These are phyloP conservation scores for Ectropis crepuscularia DNA, from an alignment of 2,888 invertebrate genomes.

Conservation along the genomic window DNA sequence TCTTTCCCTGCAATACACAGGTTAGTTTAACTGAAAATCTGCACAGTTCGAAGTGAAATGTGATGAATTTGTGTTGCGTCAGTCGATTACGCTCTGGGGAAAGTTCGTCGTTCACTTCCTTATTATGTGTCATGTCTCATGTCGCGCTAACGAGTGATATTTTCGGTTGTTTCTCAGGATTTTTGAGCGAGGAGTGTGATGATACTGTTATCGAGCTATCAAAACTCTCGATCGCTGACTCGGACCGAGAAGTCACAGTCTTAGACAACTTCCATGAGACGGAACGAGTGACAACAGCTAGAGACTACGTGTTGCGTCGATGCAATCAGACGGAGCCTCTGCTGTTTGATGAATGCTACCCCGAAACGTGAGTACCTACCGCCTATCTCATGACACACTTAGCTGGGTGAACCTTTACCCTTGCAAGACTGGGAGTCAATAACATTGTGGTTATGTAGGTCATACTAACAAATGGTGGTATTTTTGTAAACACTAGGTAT, in stretches of 20 bases:
- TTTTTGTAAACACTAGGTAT: slow-evolving; percentile 43
- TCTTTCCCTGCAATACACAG: slow-evolving; percentile 84
- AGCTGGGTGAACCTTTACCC: slow-evolving; percentile 10
- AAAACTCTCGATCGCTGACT: slow-evolving; percentile 80
- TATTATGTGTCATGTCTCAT: slow-evolving; percentile 71
- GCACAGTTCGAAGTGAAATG: slow-evolving; percentile 29
- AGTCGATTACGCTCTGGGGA: slow-evolving; percentile 69
- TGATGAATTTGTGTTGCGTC: slow-evolving; percentile 50
- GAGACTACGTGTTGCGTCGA: slow-evolving; percentile 85
- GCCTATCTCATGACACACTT: background rate
- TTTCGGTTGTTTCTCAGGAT: slow-evolving; percentile 67
- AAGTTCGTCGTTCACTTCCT: slow-evolving; percentile 79
- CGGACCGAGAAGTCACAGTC: slow-evolving; percentile 73
- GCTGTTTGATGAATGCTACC: slow-evolving; percentile 87
- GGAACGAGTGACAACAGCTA: slow-evolving; percentile 67
- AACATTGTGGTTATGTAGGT: slow-evolving; percentile 53
- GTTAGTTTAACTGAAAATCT: slow-evolving; percentile 56
- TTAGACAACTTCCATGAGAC: slow-evolving; percentile 75
- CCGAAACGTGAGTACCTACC: slow-evolving; percentile 82
- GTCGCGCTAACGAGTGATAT: slow-evolving; percentile 43
- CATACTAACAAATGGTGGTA: slow-evolving; percentile 53
- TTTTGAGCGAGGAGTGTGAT: slow-evolving; percentile 84
- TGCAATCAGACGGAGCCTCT: slow-evolving; percentile 87
- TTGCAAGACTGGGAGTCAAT: slow-evolving; percentile 17
- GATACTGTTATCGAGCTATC: slow-evolving; percentile 83